Evolutionary conservation across 2,113 vertebrate genomes (phyloP).

Genomic region (Syngnathus floridae): DNA sequence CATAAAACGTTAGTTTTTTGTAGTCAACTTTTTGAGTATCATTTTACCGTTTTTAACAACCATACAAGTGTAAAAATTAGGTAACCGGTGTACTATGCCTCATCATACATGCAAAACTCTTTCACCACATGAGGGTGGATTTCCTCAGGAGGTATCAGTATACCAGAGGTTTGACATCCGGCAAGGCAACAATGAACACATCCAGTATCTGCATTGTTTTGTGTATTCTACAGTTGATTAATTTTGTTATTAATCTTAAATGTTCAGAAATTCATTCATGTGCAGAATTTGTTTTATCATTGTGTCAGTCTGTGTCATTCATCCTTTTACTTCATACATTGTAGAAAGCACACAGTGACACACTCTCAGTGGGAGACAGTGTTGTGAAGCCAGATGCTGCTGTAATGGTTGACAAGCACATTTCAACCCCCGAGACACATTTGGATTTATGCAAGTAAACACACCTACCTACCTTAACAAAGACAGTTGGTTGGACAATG

Average conservation of each 20-base stretch:
- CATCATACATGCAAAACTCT: no score
- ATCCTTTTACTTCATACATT: neutral
- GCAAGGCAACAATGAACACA: neutral
- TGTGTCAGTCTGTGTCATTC: conserved; percentile 1
- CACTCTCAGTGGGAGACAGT: conserved; percentile 15
- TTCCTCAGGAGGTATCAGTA: no score
- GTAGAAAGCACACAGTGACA: neutral
- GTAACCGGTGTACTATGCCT: no score
- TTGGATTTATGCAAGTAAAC: conserved; percentile 1
- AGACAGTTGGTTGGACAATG: conserved; percentile 12
- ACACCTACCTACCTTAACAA: conserved; percentile 1
- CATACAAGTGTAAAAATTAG: no score
- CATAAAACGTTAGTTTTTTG: no score
- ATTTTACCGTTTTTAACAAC: no score
- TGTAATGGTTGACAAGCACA: conserved; percentile 26
- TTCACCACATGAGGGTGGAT: no score
- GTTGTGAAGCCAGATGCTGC: conserved; percentile 36
- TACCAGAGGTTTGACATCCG: neutral
- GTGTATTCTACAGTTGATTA: neutral
- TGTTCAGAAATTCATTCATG: neutral
- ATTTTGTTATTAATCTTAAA: neutral
- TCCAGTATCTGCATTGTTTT: no score
- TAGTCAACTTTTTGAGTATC: no score
- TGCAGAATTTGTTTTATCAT: neutral
- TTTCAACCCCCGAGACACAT: conserved; percentile 27